Conservation (phyloP, 1,140 invertebrate genomes). For the Drosophila ohnishii region DNA sequence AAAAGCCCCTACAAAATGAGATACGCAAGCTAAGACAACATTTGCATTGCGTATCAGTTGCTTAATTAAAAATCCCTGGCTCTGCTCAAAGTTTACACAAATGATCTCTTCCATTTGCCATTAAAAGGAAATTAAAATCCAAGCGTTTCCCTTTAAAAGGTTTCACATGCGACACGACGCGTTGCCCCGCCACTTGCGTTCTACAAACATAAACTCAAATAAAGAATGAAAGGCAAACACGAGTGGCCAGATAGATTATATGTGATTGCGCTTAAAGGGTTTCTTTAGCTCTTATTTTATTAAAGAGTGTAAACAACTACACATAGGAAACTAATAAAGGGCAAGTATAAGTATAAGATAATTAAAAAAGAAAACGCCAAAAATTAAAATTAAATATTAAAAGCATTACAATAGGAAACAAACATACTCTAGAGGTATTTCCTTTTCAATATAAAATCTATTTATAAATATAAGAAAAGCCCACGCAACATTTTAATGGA, state of each 20-base stretch:
- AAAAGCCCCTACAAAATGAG: slow-evolving; percentile 3
- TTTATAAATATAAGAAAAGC: background rate
- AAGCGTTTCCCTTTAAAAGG: slow-evolving; percentile 10
- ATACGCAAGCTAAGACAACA: slow-evolving; percentile 17
- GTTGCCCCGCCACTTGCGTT: slow-evolving; percentile 20
- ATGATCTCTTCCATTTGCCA: slow-evolving; percentile 32
- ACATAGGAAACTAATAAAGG: background rate
- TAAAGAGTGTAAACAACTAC: background rate
- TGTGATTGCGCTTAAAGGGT: slow-evolving; percentile 14
- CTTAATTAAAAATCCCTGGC: slow-evolving; percentile 53
- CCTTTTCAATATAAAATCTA: background rate
- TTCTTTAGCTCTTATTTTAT: slow-evolving; percentile 5
- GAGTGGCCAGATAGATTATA: slow-evolving; percentile 44
- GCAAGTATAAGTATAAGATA: too few relatives aligned
- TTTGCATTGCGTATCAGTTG: slow-evolving; percentile 44
- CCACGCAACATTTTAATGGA: slow-evolving; percentile 6
- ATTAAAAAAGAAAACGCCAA: too few relatives aligned
- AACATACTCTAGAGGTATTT: background rate
- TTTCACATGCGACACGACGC: slow-evolving; percentile 13
- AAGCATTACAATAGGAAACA: background rate
- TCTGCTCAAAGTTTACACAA: slow-evolving; percentile 31
- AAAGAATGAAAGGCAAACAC: slow-evolving; percentile 34
- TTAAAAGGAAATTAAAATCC: slow-evolving; percentile 55
- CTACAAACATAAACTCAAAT: slow-evolving; percentile 42
- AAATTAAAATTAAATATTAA: background rate